These are phyloP conservation scores for Ictidomys tridecemlineatus DNA, from an alignment of 2,113 vertebrate genomes.

Conservation along the genomic window DNA sequence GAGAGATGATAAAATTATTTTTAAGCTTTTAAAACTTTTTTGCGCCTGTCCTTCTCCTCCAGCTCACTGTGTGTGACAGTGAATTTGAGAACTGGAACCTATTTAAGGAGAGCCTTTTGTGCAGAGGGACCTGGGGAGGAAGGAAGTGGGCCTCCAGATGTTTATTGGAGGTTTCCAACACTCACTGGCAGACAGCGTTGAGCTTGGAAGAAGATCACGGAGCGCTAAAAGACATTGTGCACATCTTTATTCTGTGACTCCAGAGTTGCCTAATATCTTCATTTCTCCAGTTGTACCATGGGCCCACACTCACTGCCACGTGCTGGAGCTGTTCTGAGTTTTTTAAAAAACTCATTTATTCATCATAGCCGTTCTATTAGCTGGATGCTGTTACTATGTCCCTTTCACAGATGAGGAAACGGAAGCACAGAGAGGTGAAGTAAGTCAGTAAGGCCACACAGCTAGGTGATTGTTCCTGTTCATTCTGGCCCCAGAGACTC, in stretches of 20 bases:
- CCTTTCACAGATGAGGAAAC: background rate
- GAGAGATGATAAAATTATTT: slow-evolving; percentile 25
- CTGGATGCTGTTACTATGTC: too few species aligned
- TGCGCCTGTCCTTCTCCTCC: background rate
- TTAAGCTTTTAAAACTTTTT: slow-evolving; percentile 15
- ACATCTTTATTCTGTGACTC: background rate
- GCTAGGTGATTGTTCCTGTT: background rate
- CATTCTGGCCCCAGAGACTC: background rate
- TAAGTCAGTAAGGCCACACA: background rate
- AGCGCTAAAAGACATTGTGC: background rate
- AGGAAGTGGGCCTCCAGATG: background rate
- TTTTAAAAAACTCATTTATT: background rate
- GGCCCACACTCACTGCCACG: background rate
- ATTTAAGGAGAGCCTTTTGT: background rate
- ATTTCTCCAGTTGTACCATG: background rate
- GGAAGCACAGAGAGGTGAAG: background rate
- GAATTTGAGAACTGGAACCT: background rate
- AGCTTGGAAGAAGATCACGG: background rate
- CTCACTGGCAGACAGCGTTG: background rate
- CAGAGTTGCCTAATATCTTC: background rate
- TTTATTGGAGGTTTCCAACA: background rate
- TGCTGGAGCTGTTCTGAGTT: background rate
- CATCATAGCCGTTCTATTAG: background rate
- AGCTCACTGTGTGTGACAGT: background rate
- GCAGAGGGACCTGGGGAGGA: too few species aligned